phyloP scores from a whole-genome alignment of 1,140 invertebrate species.

The Proctacanthus coquilletti region DNA sequence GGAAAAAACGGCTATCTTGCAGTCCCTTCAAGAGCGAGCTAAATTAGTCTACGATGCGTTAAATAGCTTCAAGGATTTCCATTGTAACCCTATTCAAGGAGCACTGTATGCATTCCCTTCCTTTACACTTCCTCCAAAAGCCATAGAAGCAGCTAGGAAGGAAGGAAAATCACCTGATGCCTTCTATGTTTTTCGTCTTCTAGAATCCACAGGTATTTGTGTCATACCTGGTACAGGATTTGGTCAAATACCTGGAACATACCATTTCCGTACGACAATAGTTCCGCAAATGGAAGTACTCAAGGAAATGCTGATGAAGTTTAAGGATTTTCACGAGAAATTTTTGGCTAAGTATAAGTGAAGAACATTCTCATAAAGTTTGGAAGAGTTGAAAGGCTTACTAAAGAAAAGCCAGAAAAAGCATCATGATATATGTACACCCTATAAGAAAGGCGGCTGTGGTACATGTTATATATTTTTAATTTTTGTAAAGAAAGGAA shows the following conservation, averaged over 20 bases:
- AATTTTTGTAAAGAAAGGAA: too few species aligned
- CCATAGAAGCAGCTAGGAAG: constrained; percentile 59
- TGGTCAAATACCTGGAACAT: constrained; percentile 79
- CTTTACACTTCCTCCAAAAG: constrained; percentile 57
- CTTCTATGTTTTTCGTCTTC: constrained; percentile 85
- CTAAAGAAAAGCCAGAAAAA: too few species aligned
- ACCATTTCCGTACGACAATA: constrained; percentile 80
- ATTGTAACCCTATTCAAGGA: constrained; percentile 76
- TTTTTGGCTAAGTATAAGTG: constrained; percentile 65
- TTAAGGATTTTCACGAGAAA: constrained; percentile 64
- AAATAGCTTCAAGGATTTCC: constrained; percentile 82
- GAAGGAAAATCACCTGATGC: constrained; percentile 64
- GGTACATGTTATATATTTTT: too few species aligned
- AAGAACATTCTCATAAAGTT: too few species aligned
- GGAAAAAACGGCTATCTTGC: constrained; percentile 70
- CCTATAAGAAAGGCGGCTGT: too few species aligned
- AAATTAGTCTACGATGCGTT: constrained; percentile 79
- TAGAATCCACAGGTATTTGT: constrained; percentile 76
- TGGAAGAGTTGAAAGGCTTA: too few species aligned
- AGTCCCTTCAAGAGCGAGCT: constrained; percentile 60
- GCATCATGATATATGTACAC: too few species aligned
- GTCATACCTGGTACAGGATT: constrained; percentile 86
- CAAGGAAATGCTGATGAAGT: constrained; percentile 60
- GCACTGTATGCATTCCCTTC: constrained; percentile 97
- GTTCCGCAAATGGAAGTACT: constrained; percentile 72